Base-by-base conservation (phyloP, 2,113 vertebrate genomes). In the Sorex fumeus region DNA sequence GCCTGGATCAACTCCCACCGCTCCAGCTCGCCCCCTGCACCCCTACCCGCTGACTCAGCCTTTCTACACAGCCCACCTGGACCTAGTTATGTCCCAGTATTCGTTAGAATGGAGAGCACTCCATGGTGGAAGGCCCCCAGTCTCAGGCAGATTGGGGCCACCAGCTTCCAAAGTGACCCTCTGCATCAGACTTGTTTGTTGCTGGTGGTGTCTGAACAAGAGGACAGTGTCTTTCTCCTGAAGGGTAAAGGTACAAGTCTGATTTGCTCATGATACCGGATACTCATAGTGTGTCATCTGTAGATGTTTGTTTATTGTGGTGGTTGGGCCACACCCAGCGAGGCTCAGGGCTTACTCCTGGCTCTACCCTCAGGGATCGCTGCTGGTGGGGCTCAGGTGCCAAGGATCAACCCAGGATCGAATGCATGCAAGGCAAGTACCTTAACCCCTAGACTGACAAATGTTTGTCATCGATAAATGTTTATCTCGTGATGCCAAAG, bases 161-260 rank as follows among this genome's bases (percentile, higher is more conserved):
- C 23, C 75, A 47, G n/a, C 50, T n/a, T 60, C 6, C 18, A 28
- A 25, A 28, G 50, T 80, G 27, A 45, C 67, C 57, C 1, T 25
- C 36, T 57, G 3, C 66, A 87, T 85, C 64, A 90, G 30, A 34
- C 50, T 76, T 77, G 9, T 91, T 75, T 67, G 53, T 77, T 76
- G 40, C 40, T 40, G 9, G 45, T 62, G 18, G 36, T 32, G 18
- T 64, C 25, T 4, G 75, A 69, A 84, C 23, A 64, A 8, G n/a
- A 30, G 3, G 32, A 69, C 47, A 40, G 9, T 36, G 2, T 30
- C 27, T 66, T 83, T 57, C 36, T 64, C 40, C 32, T 23, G 6
- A 11, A 85, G 6, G 25, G 4, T n/a, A 69, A 75, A n/a, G 21
- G 27, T 62, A 57, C 80, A 30, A 5, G 53, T 21, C 30, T 84